Evolutionary conservation across 1,140 invertebrate genomes (phyloP), one percentile per base, ranked within the genome.

Genomic region (Samia ricini): DNA sequence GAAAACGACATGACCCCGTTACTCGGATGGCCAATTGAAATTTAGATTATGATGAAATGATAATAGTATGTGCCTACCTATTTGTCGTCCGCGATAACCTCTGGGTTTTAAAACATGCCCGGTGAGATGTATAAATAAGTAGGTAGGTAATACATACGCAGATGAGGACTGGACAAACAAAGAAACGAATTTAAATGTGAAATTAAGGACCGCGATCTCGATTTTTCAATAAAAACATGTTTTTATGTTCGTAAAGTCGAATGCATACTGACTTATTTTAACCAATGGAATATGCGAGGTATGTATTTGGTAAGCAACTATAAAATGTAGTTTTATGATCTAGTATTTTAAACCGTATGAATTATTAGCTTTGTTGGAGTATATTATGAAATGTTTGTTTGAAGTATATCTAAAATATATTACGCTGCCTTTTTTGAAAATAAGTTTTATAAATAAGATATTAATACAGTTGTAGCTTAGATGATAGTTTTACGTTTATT

Each of bases 51-150:
- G n/a, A n/a, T n/a, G 71, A 74, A 86, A 88, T 89, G 75, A 83
- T 81, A 89, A 85, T 86, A 88, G 79, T 81, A 88, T 86, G 88
- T 85, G 74, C n/a, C n/a, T n/a, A n/a, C n/a, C n/a, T 83, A 77
- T 79, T 79, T 80, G 75, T 81, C 81, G 81, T 85, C 74, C 79
- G 76, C 75, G 59, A 66, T 78, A 85, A 88, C 87, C 85, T 87
- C 83, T 73, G 78, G 72, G 69, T 80, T 75, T 85, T 74, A 76
- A 83, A 67, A 67, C 66, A 62, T 61, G 56, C 56, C 63, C 70
- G 70, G 71, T 75, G 73, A 78, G 64, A 75, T 72, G 79, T 69
- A 86, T 83, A 83, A 85, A 65, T 61, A 72, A 58, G 71, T 61
- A 63, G 67, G 55, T 60, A 77, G 67, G 55, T 60, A 77, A 89